Evolutionary conservation across 2,888 invertebrate genomes (phyloP).

Genomic region (Drosophila seclusa): DNA sequence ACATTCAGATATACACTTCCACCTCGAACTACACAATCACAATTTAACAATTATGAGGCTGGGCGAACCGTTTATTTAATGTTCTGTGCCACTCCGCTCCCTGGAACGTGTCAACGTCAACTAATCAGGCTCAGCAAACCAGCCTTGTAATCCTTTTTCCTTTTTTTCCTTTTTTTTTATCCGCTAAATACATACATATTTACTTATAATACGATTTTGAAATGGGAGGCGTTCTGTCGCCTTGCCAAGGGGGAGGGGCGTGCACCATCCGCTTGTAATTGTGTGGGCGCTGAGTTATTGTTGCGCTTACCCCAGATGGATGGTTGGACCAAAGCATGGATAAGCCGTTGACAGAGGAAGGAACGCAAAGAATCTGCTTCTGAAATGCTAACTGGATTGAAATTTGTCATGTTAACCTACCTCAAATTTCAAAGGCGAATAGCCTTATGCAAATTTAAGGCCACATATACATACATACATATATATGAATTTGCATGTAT

Average conservation of each 20-base stretch:
- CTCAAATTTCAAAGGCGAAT: background rate
- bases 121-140: slow-evolving; percentile 53
- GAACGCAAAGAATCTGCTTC: background rate
- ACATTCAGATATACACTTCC: slow-evolving; percentile 5
- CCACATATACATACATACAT: background rate
- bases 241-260: slow-evolving; percentile 36
- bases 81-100: slow-evolving; percentile 32
- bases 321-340: background rate
- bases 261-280: slow-evolving; percentile 56
- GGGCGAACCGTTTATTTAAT: slow-evolving; percentile 35
- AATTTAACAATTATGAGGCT: slow-evolving; percentile 29
- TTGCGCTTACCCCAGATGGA: slow-evolving; percentile 42
- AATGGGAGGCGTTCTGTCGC: slow-evolving; percentile 20
- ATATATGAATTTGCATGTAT: background rate
- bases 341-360: background rate
- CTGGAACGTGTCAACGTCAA: slow-evolving; percentile 69
- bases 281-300: slow-evolving; percentile 62
- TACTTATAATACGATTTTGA: slow-evolving; percentile 42
- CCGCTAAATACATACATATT: slow-evolving; percentile 3
- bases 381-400: slow-evolving; percentile 25
- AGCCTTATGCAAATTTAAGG: background rate
- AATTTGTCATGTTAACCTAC: background rate
- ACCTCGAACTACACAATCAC: slow-evolving; percentile 8
- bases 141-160: slow-evolving; percentile 33
- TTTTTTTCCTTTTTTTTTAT: background rate